Evolutionary conservation across 2,888 invertebrate species (phyloP).

Genomic region (Mythimna loreyi): DNA sequence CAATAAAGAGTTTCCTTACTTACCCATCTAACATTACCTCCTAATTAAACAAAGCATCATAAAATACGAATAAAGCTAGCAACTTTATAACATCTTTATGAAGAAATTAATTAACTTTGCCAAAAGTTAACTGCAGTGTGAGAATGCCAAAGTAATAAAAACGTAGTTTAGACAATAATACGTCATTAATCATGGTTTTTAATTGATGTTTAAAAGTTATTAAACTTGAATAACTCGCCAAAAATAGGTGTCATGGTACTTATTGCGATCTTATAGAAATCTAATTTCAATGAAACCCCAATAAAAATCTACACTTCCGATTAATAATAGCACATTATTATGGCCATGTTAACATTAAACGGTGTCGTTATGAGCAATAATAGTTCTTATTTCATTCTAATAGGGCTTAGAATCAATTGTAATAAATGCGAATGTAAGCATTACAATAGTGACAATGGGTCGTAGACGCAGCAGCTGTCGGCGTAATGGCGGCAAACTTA

Average conservation of each 20-base stretch:
- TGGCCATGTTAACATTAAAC: constrained; percentile 60
- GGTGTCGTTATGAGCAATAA: constrained; percentile 43
- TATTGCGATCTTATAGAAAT: constrained; percentile 59
- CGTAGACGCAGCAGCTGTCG: constrained; percentile 78
- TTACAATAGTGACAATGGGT: constrained; percentile 72
- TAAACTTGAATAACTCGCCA: constrained; percentile 64
- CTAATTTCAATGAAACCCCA: constrained; percentile 71
- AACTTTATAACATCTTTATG: constrained; percentile 12
- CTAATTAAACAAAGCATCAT: constrained; percentile 13
- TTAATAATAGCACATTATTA: constrained; percentile 73
- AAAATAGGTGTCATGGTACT: constrained; percentile 56
- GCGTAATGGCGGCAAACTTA: constrained; percentile 65
- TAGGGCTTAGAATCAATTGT: constrained; percentile 64
- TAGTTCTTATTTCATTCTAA: constrained; percentile 40
- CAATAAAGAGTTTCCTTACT: constrained; percentile 3
- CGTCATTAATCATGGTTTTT: constrained; percentile 51
- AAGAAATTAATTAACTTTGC: constrained; percentile 26
- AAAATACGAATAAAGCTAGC: neutral
- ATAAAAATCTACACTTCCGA: constrained; percentile 76
- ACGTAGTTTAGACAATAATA: constrained; percentile 43
- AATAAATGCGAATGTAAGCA: constrained; percentile 63
- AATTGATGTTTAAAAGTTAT: constrained; percentile 55
- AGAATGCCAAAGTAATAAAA: constrained; percentile 33
- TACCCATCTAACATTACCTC: neutral
- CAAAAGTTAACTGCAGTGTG: constrained; percentile 25